These are phyloP conservation scores for Aphaenogaster rudis DNA, from an alignment of 1,140 invertebrate genomes.

Conservation along the genomic window DNA sequence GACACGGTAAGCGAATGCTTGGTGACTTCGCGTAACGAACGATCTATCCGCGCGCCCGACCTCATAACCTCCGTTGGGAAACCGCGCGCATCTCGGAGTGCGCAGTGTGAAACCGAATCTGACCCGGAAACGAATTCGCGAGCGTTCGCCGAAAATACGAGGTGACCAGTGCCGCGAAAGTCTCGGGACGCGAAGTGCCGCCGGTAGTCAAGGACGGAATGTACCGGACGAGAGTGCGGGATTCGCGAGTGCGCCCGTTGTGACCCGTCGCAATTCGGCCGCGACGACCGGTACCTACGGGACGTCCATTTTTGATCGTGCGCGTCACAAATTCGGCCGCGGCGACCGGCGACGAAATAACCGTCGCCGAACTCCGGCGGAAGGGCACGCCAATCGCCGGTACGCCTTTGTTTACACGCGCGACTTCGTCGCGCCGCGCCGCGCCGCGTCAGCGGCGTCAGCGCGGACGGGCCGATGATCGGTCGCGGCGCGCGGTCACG, in stretches of 20 bases:
- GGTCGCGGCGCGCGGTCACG: slow-evolving; percentile 37
- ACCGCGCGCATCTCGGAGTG: not conserved
- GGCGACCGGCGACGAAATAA: not conserved
- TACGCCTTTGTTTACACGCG: slow-evolving; percentile 48
- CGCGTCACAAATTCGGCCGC: not conserved
- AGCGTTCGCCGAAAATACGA: no score
- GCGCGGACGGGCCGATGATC: slow-evolving; percentile 49
- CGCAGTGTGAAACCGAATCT: not conserved
- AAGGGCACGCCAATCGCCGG: not conserved
- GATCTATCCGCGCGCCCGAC: not conserved
- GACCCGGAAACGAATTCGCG: no score
- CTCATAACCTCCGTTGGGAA: not conserved
- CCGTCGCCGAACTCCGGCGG: not conserved
- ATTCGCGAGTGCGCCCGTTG: no score
- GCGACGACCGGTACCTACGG: not conserved
- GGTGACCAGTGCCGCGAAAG: no score
- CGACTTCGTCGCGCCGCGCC: slow-evolving; percentile 5
- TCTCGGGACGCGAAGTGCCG: no score
- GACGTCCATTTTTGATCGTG: not conserved
- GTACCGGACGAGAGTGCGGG: no score
- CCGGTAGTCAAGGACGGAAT: no score
- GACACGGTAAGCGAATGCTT: not conserved
- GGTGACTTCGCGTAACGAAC: not conserved
- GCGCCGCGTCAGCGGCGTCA: slow-evolving; percentile 55
- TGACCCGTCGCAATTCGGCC: no score